phyloP scores from a whole-genome alignment of 2,113 vertebrate genomes.

The Microcebus murinus region DNA sequence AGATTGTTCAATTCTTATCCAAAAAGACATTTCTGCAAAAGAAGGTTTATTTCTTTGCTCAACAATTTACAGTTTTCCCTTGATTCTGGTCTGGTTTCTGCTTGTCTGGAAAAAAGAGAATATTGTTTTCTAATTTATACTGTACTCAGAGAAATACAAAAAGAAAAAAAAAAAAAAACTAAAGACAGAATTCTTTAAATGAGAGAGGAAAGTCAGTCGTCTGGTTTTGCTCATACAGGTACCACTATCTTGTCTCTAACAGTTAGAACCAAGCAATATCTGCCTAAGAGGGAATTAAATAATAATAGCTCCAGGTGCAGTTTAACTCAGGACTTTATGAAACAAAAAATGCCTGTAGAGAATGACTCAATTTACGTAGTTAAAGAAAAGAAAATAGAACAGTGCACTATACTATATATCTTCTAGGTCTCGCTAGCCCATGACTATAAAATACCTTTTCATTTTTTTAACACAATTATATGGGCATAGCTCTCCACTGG shows the following conservation, averaged over 20 bases:
- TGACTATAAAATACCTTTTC: background rate
- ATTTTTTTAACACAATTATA: background rate
- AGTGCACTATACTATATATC: background rate
- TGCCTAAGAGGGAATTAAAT: background rate
- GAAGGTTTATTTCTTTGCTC: background rate
- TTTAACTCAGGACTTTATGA: background rate
- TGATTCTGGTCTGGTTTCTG: background rate
- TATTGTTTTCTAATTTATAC: background rate
- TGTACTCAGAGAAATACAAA: background rate
- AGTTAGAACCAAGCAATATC: background rate
- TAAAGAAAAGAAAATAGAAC: background rate
- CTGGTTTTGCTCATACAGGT: background rate
- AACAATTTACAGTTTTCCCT: background rate
- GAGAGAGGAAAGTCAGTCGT: background rate
- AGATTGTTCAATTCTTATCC: conserved; percentile 2
- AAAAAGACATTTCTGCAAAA: background rate
- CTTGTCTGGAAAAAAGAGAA: background rate
- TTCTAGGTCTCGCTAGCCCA: background rate
- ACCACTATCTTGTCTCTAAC: background rate
- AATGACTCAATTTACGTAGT: background rate
- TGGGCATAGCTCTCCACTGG: background rate
- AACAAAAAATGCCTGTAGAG: background rate
- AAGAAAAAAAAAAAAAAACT: background rate
- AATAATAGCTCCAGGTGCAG: background rate
- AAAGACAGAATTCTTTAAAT: background rate